Conservation (phyloP, 1,140 invertebrate genomes). For the Drosophila subpulchrella region DNA sequence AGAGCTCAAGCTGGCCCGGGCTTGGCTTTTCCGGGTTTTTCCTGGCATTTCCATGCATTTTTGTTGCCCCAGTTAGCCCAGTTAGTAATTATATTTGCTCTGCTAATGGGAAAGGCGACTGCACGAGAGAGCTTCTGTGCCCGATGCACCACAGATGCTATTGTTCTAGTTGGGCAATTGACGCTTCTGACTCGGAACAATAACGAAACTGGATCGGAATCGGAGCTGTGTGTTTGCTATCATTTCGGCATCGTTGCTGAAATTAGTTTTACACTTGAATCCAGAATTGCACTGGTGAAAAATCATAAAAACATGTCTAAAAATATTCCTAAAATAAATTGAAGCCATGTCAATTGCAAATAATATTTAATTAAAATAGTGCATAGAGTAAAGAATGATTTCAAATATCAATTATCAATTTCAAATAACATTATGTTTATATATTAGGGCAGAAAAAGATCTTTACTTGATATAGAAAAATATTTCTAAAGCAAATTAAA, state of each 20-base stretch:
- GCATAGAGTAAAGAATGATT: too few relatives aligned
- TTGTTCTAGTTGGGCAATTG: slow-evolving; percentile 69
- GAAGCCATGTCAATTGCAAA: too few relatives aligned
- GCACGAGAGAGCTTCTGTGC: slow-evolving; percentile 10
- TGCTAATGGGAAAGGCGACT: slow-evolving; percentile 45
- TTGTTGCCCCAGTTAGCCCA: slow-evolving; percentile 61
- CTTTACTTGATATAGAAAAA: too few relatives aligned
- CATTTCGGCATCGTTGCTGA: slow-evolving; percentile 57
- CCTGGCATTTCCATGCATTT: slow-evolving; percentile 29
- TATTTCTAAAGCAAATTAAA: too few relatives aligned
- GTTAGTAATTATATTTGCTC: slow-evolving; percentile 73
- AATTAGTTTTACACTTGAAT: slow-evolving; percentile 70
- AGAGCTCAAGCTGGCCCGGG: slow-evolving; percentile 1
- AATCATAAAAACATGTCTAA: background rate
- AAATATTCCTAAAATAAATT: too few relatives aligned
- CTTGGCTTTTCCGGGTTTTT: slow-evolving; percentile 7
- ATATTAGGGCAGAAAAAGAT: too few relatives aligned
- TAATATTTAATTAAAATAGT: too few relatives aligned
- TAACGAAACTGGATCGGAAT: slow-evolving; percentile 50
- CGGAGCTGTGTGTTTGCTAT: slow-evolving; percentile 40
- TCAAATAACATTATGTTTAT: too few relatives aligned
- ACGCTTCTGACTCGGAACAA: slow-evolving; percentile 37
- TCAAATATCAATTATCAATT: too few relatives aligned
- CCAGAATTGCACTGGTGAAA: slow-evolving; percentile 11
- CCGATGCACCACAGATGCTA: slow-evolving; percentile 26